Evolutionary conservation across 2,888 invertebrate species (phyloP).

Genomic region (Orthosia gothica): DNA sequence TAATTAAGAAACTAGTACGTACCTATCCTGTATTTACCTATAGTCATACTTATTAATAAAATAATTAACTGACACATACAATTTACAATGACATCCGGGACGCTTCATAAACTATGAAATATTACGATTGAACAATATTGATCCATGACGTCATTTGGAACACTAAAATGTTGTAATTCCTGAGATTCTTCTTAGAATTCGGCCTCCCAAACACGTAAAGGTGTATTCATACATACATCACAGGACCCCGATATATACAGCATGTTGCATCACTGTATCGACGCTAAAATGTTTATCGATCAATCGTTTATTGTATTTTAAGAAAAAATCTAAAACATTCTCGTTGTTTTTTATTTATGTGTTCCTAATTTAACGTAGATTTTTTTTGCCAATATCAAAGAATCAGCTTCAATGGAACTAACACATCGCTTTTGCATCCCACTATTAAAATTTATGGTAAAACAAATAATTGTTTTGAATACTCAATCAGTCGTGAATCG

Average conservation of each 20-base stretch:
- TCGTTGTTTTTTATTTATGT: slow-evolving; percentile 32
- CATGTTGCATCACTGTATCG: slow-evolving; percentile 47
- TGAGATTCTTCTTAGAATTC: slow-evolving; percentile 78
- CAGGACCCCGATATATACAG: slow-evolving; percentile 64
- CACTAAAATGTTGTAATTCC: slow-evolving; percentile 67
- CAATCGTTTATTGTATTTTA: slow-evolving; percentile 39
- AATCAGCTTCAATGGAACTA: slow-evolving; percentile 46
- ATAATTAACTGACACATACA: slow-evolving; percentile 49
- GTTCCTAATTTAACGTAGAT: slow-evolving; percentile 34
- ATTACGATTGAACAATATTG: slow-evolving; percentile 65
- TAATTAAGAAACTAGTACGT: slow-evolving; percentile 37
- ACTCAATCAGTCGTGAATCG: slow-evolving; percentile 53
- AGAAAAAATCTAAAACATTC: slow-evolving; percentile 38
- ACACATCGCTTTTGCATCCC: slow-evolving; percentile 45
- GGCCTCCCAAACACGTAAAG: slow-evolving; percentile 66
- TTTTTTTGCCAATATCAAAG: slow-evolving; percentile 40
- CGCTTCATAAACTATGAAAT: slow-evolving; percentile 46
- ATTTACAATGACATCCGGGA: slow-evolving; percentile 58
- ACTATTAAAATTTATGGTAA: slow-evolving; percentile 53
- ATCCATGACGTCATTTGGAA: slow-evolving; percentile 65
- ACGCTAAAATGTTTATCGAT: slow-evolving; percentile 50
- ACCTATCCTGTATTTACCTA: slow-evolving; percentile 27
- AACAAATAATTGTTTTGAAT: slow-evolving; percentile 61
- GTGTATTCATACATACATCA: slow-evolving; percentile 65
- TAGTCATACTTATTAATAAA: slow-evolving; percentile 60